Conservation (phyloP, 2,113 vertebrate species). For the Cebidichthys violaceus region DNA sequence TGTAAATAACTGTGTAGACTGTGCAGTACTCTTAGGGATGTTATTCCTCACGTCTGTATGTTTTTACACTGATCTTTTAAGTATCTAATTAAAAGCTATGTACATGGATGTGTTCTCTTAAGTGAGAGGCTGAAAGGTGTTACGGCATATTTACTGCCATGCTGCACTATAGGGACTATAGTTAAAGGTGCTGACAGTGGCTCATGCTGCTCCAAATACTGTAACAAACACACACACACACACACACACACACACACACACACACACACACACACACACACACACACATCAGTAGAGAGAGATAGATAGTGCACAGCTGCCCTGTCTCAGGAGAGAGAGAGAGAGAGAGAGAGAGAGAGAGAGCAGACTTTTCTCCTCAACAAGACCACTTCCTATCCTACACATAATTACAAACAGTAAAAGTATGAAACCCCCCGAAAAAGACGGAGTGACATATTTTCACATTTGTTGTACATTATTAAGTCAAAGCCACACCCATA, state of each 20-base stretch:
- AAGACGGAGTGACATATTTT: not conserved
- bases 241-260: conserved; percentile 34
- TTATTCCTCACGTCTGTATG: conserved; percentile 4
- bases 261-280: conserved; percentile 34
- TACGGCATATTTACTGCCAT: conserved; percentile 50
- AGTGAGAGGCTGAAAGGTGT: conserved; percentile 54
- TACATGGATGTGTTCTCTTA: conserved; percentile 47
- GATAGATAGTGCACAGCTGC: conserved; percentile 77
- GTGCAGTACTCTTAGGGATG: not conserved
- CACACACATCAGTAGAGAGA: conserved; percentile 58
- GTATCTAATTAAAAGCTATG: conserved; percentile 56
- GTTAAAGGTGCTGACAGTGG: conserved; percentile 72
- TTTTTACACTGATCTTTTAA: conserved; percentile 48
- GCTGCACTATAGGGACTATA: conserved; percentile 44
- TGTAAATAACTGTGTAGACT: conserved; percentile 9
- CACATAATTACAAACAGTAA: conserved; percentile 48
- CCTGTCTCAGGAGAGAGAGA: conserved; percentile 63
- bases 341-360: conserved; percentile 55
- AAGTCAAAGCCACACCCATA: not conserved
- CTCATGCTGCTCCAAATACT: conserved; percentile 61
- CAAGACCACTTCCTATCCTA: conserved; percentile 38
- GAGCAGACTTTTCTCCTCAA: conserved; percentile 39
- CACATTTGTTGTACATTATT: not conserved
- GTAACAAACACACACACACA: conserved; percentile 37
- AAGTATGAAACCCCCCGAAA: not conserved